Evolutionary conservation across 2,113 vertebrate species (phyloP), one percentile per base, ranked within the genome.

Genomic region (Lepidothrix coronata): DNA sequence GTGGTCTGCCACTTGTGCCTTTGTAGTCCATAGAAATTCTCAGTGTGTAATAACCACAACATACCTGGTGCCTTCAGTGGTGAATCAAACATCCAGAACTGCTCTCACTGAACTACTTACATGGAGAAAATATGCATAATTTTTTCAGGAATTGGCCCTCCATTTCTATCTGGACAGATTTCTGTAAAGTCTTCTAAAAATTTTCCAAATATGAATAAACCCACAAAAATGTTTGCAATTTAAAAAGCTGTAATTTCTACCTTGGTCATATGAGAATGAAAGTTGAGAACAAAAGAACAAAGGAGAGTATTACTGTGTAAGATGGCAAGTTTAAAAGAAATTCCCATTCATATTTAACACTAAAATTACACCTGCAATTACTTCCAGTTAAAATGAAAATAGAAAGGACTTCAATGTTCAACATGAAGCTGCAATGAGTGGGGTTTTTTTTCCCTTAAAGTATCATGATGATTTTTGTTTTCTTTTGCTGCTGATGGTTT

Each of bases 391-490:
- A 37, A 91, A 87, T 19, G 23, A 89, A 96, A 91, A 61, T 6
- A 85, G 39, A 85, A 91, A 85, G 20, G 15, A 85, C 41, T 51
- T 59, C 68, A 55, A 18, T 70, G 55, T 30, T 86, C 27, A 39
- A 59, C 6, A 37, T 5, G 31, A 9, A 66, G 2, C 48, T 82
- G 14, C 28, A 82, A 85, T 3, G 1, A 24, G 20, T 3, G 1
- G 20, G 17, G 44, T 66, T 84, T 78, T 95, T 93, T 83, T 90
- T 71, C 7, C 5, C 89, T 68, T 93, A 85, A 97, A 93, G 72
- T 3, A 63, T 88, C 94, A 91, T 14, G 28, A 49, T 41, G 84
- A 87, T 89, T 92, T 97, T 93, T 96, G 55, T 80, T 96, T 93
- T 74, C 59, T 57, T 88, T 74, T 85, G 35, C 39, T 77, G 39